Evolutionary conservation across 2,888 invertebrate species (phyloP).

Genomic region (Agapetus fuscipes): DNA sequence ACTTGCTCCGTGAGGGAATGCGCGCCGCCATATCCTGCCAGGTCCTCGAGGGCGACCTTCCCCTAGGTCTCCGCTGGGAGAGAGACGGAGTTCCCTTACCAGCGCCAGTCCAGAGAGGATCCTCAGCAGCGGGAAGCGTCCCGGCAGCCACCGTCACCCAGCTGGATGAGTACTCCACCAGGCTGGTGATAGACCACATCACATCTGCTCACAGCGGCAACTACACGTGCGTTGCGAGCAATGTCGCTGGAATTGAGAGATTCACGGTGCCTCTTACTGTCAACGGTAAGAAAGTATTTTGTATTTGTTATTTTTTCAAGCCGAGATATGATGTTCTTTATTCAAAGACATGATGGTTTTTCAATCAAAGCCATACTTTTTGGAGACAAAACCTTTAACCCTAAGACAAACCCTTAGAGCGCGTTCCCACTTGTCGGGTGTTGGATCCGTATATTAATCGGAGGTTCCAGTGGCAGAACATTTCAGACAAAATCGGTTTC

Average conservation of each 20-base stretch:
- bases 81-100: constrained; percentile 73
- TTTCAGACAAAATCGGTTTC: no score
- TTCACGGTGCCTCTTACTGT: constrained; percentile 74
- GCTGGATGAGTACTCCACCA: constrained; percentile 78
- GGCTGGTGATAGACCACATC: constrained; percentile 77
- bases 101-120: constrained; percentile 36
- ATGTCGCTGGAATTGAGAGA: constrained; percentile 71
- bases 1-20: constrained; percentile 73
- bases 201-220: constrained; percentile 80
- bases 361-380: no score
- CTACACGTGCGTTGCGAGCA: constrained; percentile 86
- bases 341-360: no score
- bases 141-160: constrained; percentile 45
- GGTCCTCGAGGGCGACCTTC: constrained; percentile 86
- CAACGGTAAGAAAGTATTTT: constrained; percentile 54
- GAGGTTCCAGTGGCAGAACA: no score
- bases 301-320: no score
- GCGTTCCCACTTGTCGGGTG: no score
- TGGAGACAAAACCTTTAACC: no score
- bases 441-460: no score
- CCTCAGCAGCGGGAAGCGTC: constrained; percentile 32
- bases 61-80: constrained; percentile 86
- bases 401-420: no score
- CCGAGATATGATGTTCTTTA: no score
- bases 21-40: constrained; percentile 84